Percentiles rank a stretch among this genome's conserved stretches.
Conservation (phyloP, 2,888 invertebrate species). For the Drosophila greeni region DNA sequence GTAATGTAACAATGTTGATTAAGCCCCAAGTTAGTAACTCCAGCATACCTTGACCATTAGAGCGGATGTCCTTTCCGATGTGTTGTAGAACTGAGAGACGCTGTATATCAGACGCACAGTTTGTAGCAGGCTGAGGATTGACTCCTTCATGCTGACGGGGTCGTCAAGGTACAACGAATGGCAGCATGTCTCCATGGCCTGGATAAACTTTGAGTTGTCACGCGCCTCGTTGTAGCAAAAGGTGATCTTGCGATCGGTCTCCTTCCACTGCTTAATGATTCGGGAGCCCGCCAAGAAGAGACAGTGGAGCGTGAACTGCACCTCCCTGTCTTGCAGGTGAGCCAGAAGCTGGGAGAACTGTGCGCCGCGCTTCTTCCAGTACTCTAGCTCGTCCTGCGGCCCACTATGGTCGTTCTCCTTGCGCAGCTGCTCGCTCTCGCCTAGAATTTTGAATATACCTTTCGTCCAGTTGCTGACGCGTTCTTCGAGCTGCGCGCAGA, state of each 20-base stretch:
- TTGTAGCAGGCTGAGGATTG: conserved; percentile 91
- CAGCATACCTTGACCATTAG: conserved; percentile 93
- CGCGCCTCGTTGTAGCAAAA: conserved; percentile 97
- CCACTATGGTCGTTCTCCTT: conserved; percentile 95
- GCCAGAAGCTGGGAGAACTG: conserved; percentile 93
- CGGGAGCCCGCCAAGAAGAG: conserved; percentile 88
- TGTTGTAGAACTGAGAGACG: conserved; percentile 97
- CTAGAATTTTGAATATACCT: conserved; percentile 88
- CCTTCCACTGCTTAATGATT: conserved; percentile 89
- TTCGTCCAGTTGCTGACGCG: conserved; percentile 89
- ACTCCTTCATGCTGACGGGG: conserved; percentile 94
- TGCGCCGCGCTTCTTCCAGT: conserved; percentile 97
- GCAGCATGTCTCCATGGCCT: conserved; percentile 95
- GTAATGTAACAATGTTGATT: background rate
- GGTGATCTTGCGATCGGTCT: conserved; percentile 92
- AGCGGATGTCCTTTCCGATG: conserved; percentile 96
- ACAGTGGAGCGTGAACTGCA: conserved; percentile 87
- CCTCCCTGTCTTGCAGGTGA: conserved; percentile 87
- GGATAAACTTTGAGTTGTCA: conserved; percentile 96
- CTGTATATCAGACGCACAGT: conserved; percentile 95
- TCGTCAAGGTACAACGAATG: conserved; percentile 95
- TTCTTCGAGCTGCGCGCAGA: conserved; percentile 84
- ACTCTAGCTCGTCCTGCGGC: conserved; percentile 96
- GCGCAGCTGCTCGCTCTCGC: conserved; percentile 94
- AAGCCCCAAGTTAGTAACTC: no score